These are phyloP conservation scores for Sesamia nonagrioides DNA, from an alignment of 1,140 invertebrate genomes.

Conservation along the genomic window DNA sequence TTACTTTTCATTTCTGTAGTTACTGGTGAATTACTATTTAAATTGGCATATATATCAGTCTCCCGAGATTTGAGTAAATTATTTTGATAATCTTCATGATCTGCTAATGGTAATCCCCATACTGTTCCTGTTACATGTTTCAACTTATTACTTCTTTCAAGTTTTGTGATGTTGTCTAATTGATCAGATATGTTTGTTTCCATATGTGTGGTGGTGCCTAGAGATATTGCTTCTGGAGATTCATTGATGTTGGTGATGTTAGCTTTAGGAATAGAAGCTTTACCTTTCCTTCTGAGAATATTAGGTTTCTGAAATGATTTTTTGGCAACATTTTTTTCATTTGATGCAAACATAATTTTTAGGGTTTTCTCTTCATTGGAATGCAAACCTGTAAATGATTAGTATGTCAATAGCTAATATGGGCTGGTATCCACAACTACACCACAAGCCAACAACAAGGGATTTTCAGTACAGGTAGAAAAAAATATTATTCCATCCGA, in stretches of 20 bases:
- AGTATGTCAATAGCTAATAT: neutral
- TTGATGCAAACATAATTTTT: conserved; percentile 75
- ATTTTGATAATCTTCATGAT: conserved; percentile 29
- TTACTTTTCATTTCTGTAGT: conserved; percentile 43
- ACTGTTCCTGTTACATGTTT: conserved; percentile 33
- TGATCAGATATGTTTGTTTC: conserved; percentile 50
- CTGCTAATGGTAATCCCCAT: conserved; percentile 35
- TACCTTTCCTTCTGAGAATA: conserved; percentile 75
- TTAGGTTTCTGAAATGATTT: conserved; percentile 80
- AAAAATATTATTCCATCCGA: no score
- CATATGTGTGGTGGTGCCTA: conserved; percentile 49
- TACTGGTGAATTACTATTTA: conserved; percentile 31
- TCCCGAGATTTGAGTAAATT: conserved; percentile 21
- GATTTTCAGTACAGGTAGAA: no score
- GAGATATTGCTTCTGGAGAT: conserved; percentile 60
- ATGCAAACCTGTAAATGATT: conserved; percentile 3
- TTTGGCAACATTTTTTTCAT: conserved; percentile 70
- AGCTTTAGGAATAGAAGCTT: conserved; percentile 51
- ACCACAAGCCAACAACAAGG: no score
- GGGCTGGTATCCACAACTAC: no score
- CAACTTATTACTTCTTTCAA: conserved; percentile 38
- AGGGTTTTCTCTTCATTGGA: conserved; percentile 32
- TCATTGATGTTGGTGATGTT: conserved; percentile 50
- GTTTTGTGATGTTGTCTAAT: conserved; percentile 49
- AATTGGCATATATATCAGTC: conserved; percentile 46